Conservation (phyloP, 2,888 invertebrate genomes). For the Torymus aiolomorphi region DNA sequence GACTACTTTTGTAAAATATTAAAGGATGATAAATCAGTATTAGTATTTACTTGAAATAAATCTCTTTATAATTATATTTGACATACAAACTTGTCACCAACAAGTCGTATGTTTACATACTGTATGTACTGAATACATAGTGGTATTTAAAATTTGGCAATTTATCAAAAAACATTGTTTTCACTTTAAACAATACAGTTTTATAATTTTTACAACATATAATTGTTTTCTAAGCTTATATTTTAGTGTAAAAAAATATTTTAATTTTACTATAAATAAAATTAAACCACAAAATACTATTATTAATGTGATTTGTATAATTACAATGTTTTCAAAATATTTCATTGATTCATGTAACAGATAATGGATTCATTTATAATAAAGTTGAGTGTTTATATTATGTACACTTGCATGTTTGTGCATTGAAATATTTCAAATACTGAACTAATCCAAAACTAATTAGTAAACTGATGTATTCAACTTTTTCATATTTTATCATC, state of each 20-base stretch:
- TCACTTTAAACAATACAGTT: constrained; percentile 44
- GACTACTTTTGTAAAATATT: constrained; percentile 5
- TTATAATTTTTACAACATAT: constrained; percentile 33
- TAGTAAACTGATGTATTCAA: background rate
- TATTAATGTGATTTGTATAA: constrained; percentile 17
- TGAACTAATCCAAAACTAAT: constrained; percentile 20
- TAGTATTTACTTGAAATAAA: constrained; percentile 49
- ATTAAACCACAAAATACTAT: constrained; percentile 36
- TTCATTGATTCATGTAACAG: constrained; percentile 1
- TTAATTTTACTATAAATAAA: constrained; percentile 47
- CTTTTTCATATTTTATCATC: constrained; percentile 1
- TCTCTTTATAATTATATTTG: constrained; percentile 52
- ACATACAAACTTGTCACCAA: constrained; percentile 47
- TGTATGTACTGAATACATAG: constrained; percentile 37
- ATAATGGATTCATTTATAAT: constrained; percentile 20
- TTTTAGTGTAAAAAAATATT: constrained; percentile 49
- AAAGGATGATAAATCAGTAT: constrained; percentile 30
- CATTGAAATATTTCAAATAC: constrained; percentile 26
- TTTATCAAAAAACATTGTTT: constrained; percentile 38
- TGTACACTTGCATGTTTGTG: constrained; percentile 50
- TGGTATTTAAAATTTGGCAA: constrained; percentile 41
- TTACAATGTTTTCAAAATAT: constrained; percentile 50
- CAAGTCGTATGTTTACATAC: constrained; percentile 42
- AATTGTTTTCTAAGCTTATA: constrained; percentile 16
- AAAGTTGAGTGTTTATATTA: constrained; percentile 38